phyloP scores from a whole-genome alignment of 2,113 vertebrate species.

The Glaucomys volans region DNA sequence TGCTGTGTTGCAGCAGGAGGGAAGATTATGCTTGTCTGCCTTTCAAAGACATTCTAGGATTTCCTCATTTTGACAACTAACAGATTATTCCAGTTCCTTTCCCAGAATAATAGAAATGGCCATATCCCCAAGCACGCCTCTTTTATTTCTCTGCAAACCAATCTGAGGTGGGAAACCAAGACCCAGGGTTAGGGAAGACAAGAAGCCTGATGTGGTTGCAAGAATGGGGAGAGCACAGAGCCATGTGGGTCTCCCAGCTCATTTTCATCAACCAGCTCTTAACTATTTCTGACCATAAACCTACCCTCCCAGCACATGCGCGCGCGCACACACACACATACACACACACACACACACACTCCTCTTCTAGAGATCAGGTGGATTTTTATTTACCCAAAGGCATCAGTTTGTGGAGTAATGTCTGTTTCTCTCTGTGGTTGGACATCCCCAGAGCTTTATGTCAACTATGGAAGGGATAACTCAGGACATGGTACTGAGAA shows the following conservation, averaged over 20 bases:
- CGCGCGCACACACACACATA: neutral
- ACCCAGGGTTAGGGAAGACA: neutral
- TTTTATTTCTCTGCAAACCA: neutral
- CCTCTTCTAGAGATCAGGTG: neutral
- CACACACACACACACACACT: neutral
- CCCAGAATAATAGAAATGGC: constrained; percentile 27
- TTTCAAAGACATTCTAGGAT: constrained; percentile 46
- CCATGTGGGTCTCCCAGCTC: neutral
- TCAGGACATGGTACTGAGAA: neutral
- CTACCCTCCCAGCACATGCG: neutral
- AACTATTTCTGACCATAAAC: neutral
- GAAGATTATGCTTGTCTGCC: constrained; percentile 27
- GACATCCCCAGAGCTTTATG: neutral
- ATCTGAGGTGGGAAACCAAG: neutral
- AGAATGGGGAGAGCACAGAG: neutral
- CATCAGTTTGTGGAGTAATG: neutral
- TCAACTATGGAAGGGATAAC: neutral
- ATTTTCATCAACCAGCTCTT: neutral
- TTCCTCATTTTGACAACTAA: constrained; percentile 43
- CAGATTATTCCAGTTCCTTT: constrained; percentile 37
- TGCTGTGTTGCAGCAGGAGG: neutral
- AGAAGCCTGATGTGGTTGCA: neutral
- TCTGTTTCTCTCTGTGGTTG: neutral
- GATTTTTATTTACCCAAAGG: constrained; percentile 9
- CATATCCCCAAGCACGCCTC: neutral